These are phyloP conservation scores for Serilophus lunatus DNA, from an alignment of 2,113 vertebrate genomes.

Conservation along the genomic window DNA sequence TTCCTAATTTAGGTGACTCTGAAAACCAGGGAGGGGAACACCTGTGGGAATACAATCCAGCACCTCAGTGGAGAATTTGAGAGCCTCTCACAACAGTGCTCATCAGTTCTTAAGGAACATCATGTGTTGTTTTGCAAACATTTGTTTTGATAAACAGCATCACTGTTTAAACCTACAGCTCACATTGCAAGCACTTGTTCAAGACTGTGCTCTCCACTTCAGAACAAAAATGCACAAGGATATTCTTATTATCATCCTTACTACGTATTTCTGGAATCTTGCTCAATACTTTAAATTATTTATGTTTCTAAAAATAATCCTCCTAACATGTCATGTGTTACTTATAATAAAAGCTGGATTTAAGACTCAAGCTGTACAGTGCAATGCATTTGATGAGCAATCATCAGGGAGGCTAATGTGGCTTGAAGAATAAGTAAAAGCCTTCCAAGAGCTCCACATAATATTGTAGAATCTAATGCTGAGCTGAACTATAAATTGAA, in stretches of 20 bases:
- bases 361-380: neutral
- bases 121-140: neutral
- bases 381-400: neutral
- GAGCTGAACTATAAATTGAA: neutral
- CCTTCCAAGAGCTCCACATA: neutral
- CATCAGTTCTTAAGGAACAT: neutral
- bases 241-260: neutral
- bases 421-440: neutral
- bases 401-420: neutral
- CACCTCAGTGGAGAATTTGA: neutral
- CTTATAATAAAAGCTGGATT: conserved; percentile 31
- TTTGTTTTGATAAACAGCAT: neutral
- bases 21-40: neutral
- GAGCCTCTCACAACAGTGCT: neutral
- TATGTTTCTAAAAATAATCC: conserved; percentile 49
- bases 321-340: neutral
- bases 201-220: neutral
- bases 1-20: neutral
- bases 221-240: neutral
- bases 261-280: neutral
- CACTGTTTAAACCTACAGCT: neutral
- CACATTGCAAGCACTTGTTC: neutral
- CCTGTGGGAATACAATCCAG: neutral
- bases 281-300: conserved; percentile 34
- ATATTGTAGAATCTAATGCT: neutral